These are phyloP conservation scores for Chrysochloris asiatica DNA, from an alignment of 2,113 vertebrate genomes.

Conservation along the genomic window DNA sequence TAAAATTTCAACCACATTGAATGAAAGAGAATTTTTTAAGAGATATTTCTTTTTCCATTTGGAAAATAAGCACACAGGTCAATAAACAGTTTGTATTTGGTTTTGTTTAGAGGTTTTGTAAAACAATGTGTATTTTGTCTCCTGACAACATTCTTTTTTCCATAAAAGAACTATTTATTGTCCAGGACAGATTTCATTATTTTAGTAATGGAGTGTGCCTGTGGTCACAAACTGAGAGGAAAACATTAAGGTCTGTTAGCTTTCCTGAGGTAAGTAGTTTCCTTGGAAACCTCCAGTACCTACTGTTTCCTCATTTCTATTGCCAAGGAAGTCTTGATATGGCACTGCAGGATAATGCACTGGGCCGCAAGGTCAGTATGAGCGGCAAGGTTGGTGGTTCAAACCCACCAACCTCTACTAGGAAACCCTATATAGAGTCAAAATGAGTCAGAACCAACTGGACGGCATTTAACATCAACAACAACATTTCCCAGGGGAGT, in stretches of 20 bases:
- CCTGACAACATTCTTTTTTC: constrained; percentile 3
- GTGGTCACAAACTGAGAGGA: background rate
- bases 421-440: no score
- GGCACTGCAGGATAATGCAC: no score
- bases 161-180: background rate
- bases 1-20: background rate
- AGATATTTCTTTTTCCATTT: constrained; percentile 35
- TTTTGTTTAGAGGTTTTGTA: constrained; percentile 42
- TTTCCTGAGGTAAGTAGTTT: background rate
- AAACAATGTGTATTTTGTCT: constrained; percentile 42
- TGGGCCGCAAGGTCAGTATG: no score
- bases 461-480: no score
- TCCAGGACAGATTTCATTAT: background rate
- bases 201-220: background rate
- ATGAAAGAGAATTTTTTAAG: background rate
- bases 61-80: constrained; percentile 5
- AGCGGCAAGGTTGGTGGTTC: no score
- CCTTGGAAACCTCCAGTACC: background rate
- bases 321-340: constrained; percentile 81
- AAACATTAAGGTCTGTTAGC: background rate
- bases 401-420: no score
- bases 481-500: no score
- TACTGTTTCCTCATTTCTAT: background rate
- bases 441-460: no score
- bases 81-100: constrained; percentile 39